Percentiles rank a stretch among this genome's conserved stretches.
Evolutionary conservation across 2,888 invertebrate genomes (phyloP).

Genomic region (Sthenelais limicola): DNA sequence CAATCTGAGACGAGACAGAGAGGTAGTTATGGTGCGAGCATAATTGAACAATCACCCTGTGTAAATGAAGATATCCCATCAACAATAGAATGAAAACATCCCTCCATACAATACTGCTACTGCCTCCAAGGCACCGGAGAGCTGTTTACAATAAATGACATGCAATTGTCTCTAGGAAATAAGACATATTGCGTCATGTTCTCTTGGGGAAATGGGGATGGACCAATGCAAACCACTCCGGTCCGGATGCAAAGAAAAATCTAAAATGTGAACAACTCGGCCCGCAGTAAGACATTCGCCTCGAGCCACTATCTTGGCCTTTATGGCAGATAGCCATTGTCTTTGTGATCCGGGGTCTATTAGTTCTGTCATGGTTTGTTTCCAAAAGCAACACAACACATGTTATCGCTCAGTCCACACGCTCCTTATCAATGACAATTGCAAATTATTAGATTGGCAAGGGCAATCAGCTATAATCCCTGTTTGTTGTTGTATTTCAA

Average conservation of each 20-base stretch:
- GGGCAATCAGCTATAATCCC: no score
- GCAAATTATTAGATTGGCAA: no score
- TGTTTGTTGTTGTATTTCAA: slow-evolving; percentile 7
- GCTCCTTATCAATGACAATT: slow-evolving; percentile 20
- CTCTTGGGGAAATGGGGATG: no score
- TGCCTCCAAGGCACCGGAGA: background rate
- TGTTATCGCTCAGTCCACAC: slow-evolving; percentile 26
- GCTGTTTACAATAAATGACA: slow-evolving; percentile 25
- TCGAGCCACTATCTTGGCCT: no score
- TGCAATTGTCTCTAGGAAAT: background rate
- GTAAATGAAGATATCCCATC: slow-evolving; percentile 28
- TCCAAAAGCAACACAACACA: slow-evolving; percentile 7
- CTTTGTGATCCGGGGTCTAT: slow-evolving; percentile 4
- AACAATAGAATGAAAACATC: slow-evolving; percentile 34
- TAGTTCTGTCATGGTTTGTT: background rate
- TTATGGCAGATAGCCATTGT: slow-evolving; percentile 19
- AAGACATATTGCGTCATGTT: background rate
- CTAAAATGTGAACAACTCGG: no score
- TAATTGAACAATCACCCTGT: slow-evolving; percentile 27
- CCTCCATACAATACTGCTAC: background rate
- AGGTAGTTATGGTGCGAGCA: no score
- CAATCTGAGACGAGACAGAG: no score
- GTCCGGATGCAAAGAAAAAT: no score
- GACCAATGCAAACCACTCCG: no score
- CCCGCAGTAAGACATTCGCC: no score